These are phyloP conservation scores for Perdita meconis DNA, from an alignment of 2,888 invertebrate genomes.

Conservation along the genomic window DNA sequence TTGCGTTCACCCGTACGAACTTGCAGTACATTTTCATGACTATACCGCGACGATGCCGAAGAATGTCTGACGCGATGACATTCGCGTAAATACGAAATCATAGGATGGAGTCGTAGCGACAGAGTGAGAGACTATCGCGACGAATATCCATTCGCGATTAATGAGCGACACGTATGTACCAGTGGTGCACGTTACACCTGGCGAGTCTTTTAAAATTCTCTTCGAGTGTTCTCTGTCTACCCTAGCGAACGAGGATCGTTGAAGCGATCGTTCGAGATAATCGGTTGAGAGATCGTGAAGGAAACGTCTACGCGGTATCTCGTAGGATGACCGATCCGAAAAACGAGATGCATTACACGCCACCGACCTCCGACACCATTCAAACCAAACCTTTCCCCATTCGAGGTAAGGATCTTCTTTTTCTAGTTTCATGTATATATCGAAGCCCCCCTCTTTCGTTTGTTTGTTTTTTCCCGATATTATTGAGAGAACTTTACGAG, in stretches of 20 bases:
- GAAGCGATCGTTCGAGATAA: not conserved
- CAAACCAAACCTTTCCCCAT: constrained; percentile 96
- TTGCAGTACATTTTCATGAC: not conserved
- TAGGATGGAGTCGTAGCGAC: constrained; percentile 27
- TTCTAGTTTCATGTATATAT: no score
- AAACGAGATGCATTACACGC: constrained; percentile 84
- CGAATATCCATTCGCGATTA: constrained; percentile 28
- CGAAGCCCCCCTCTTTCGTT: no score
- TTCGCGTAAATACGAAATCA: constrained; percentile 26
- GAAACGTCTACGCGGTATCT: constrained; percentile 22
- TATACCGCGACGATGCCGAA: constrained; percentile 21
- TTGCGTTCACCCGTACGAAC: not conserved
- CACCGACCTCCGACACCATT: constrained; percentile 93
- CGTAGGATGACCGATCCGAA: constrained; percentile 67
- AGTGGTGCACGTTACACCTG: constrained; percentile 3
- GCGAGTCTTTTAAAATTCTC: constrained; percentile 2
- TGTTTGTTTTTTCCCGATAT: no score
- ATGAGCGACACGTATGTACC: constrained; percentile 30
- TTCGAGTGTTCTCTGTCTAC: not conserved
- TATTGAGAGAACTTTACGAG: not conserved
- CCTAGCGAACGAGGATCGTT: not conserved
- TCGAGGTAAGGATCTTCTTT: constrained; percentile 87
- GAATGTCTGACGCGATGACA: constrained; percentile 11
- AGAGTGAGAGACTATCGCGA: constrained; percentile 15
- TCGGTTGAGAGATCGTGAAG: not conserved